Base-by-base conservation (phyloP, 2,797 vertebrate species). In the Furcifer pardalis region DNA sequence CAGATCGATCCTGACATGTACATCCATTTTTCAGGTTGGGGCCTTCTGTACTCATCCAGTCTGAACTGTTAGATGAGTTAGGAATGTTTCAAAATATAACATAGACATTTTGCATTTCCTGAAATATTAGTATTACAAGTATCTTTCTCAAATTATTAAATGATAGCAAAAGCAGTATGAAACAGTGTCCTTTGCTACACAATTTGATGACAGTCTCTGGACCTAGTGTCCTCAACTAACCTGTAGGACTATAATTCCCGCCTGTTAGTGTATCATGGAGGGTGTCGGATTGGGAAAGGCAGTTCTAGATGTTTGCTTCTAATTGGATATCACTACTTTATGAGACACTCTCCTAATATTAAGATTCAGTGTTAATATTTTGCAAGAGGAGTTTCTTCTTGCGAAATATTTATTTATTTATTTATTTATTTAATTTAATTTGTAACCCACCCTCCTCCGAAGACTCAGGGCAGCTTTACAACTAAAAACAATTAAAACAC, bases 371-470 rank as follows among this genome's bases (percentile, higher is more conserved):
- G 27, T 49, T 87, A 86, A 1, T 60, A 27, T 59, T 69, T 78
- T 74, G 5, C 5, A 85, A 80, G 4, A 44, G 37, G 74, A 85
- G 8, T 68, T 88, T 87, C 8, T 77, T 37, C 79, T 72, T 71
- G 86, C 46, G 77, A 42, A n/a, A n/a, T n/a, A 37, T 87, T 92
- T 84, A 37, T 87, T 92, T 84, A 37, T 87, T 92, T 84, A 37
- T 87, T 92, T 84, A 37, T 87, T 92, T 84, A 37, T 87, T 92
- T 84, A n/a, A n/a, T n/a, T n/a, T n/a, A n/a, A n/a, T n/a, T n/a
- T n/a, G n/a, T n/a, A n/a, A n/a, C n/a, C n/a, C n/a, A n/a, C n/a
- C n/a, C n/a, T n/a, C n/a, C n/a, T n/a, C n/a, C n/a, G n/a, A n/a
- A n/a, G n/a, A n/a, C n/a, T n/a, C n/a, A n/a, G n/a, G n/a, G n/a